Conservation (phyloP, 2,113 vertebrate genomes). For the Ophthalmolycus amberensis region DNA sequence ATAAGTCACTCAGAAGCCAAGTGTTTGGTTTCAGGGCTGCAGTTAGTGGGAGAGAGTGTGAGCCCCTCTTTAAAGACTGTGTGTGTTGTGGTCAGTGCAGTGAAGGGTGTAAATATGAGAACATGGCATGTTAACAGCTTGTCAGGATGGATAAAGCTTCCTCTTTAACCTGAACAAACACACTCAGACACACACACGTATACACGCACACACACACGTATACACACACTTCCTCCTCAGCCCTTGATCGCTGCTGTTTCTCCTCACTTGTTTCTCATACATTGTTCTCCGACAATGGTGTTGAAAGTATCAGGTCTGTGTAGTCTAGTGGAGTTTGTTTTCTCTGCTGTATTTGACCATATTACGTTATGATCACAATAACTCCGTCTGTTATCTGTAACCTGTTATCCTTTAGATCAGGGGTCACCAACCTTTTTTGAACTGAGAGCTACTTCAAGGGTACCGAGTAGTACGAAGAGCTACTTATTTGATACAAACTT, state of each 20-base stretch:
- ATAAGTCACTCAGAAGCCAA: background rate
- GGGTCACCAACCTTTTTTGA: too few species aligned
- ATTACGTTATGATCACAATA: background rate
- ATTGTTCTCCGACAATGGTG: too few species aligned
- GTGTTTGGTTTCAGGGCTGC: background rate
- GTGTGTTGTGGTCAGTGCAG: background rate
- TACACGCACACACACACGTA: background rate
- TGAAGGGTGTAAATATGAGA: background rate
- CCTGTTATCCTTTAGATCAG: background rate
- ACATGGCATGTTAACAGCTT: constrained; percentile 3
- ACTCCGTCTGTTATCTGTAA: background rate
- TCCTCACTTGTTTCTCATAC: background rate
- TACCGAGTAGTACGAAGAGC: too few species aligned
- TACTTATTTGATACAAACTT: too few species aligned
- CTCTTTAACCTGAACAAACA: background rate
- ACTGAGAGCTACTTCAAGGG: too few species aligned
- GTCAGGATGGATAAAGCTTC: background rate
- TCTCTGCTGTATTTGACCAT: too few species aligned
- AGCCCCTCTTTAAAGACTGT: background rate
- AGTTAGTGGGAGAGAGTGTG: background rate
- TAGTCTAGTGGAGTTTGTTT: background rate
- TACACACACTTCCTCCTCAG: background rate
- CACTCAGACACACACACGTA: background rate
- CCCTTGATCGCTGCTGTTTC: background rate
- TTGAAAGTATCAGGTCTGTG: background rate